A percentile compares a stretch with the other conserved stretches of the same genome.
Conservation (phyloP, 2,113 vertebrate genomes). For the Psittacula cyanocephala region DNA sequence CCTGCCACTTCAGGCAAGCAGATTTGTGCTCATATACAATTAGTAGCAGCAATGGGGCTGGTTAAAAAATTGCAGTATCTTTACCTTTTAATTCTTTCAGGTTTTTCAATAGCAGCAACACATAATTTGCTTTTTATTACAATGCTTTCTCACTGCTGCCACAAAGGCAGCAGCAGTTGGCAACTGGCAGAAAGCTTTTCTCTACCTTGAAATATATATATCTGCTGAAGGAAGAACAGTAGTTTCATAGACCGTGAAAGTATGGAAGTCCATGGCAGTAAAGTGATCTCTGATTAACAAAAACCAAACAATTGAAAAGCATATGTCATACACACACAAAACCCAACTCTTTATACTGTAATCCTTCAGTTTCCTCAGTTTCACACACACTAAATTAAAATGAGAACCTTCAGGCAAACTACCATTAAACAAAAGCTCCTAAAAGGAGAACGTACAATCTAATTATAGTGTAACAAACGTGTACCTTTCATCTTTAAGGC, state of each 20-base stretch:
- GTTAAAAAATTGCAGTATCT: background rate
- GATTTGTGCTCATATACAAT: background rate
- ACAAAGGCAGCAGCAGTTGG: slow-evolving; percentile 37
- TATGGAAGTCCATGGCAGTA: slow-evolving; percentile 12
- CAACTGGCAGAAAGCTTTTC: slow-evolving; percentile 12
- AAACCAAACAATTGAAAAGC: slow-evolving; percentile 24
- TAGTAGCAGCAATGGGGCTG: background rate
- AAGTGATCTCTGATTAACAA: slow-evolving; percentile 34
- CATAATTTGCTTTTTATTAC: background rate
- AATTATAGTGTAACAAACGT: slow-evolving; percentile 69
- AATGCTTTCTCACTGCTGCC: background rate
- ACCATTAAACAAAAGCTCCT: slow-evolving; percentile 51
- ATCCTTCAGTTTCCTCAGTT: background rate
- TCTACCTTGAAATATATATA: slow-evolving; percentile 12
- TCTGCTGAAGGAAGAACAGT: background rate
- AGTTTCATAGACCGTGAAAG: background rate
- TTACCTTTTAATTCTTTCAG: slow-evolving; percentile 4
- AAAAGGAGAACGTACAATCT: slow-evolving; percentile 50
- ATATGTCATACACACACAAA: background rate
- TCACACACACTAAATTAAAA: slow-evolving; percentile 65
- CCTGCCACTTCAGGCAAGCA: background rate
- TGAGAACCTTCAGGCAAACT: slow-evolving; percentile 54
- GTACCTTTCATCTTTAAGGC: slow-evolving; percentile 59
- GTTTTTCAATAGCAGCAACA: background rate
- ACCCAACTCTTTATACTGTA: background rate